A percentile compares a stretch with the other conserved stretches of the same genome.
These are phyloP conservation scores for Pinna nobilis DNA, from an alignment of 1,140 invertebrate species.

Conservation along the genomic window DNA sequence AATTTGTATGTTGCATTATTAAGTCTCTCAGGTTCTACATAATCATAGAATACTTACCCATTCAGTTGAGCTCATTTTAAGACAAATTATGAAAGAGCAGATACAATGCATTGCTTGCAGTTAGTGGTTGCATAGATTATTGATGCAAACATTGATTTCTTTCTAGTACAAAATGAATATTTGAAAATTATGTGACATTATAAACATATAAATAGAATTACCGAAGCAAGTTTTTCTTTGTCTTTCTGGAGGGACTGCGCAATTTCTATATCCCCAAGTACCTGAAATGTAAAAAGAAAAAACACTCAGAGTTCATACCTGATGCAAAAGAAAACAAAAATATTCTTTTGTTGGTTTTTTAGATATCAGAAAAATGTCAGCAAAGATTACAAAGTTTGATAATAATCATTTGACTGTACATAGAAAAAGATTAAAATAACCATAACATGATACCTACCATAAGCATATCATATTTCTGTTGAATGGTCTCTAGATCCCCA, in stretches of 20 bases:
- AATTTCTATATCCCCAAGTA: conserved; percentile 76
- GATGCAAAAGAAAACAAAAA: not conserved
- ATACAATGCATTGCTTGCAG: too few relatives aligned
- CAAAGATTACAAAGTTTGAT: too few relatives aligned
- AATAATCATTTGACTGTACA: not conserved
- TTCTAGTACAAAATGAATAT: too few relatives aligned
- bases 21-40: too few relatives aligned
- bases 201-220: not conserved
- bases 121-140: too few relatives aligned
- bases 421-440: not conserved
- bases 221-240: conserved; percentile 43
- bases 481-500: conserved; percentile 60
- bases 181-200: too few relatives aligned
- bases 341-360: not conserved
- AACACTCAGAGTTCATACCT: not conserved
- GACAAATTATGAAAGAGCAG: too few relatives aligned
- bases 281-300: conserved; percentile 49
- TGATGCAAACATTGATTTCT: too few relatives aligned
- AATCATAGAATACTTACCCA: too few relatives aligned
- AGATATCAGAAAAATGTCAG: too few relatives aligned
- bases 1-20: too few relatives aligned
- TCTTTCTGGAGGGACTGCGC: conserved; percentile 75
- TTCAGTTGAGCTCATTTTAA: too few relatives aligned
- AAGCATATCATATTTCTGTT: conserved; percentile 76
- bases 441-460: conserved; percentile 57